These are phyloP conservation scores for Mormyrus hasselquistii DNA, from an alignment of 2,797 vertebrate species.

Conservation along the genomic window DNA sequence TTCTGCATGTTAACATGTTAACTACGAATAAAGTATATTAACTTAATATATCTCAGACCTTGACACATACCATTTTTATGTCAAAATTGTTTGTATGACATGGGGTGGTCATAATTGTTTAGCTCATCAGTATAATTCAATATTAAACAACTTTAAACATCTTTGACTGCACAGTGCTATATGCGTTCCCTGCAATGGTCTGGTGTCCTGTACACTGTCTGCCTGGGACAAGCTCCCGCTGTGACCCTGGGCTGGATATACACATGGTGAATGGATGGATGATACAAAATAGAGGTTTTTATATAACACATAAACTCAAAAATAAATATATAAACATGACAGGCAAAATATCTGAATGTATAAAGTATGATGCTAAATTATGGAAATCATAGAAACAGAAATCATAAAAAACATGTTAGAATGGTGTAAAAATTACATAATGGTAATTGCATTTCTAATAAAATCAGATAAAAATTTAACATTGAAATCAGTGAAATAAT, in stretches of 20 bases:
- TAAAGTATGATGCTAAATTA: neutral
- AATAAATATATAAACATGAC: neutral
- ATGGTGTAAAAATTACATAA: neutral
- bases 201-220: neutral
- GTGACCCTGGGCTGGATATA: neutral
- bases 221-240: neutral
- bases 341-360: neutral
- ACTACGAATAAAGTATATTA: neutral
- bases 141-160: neutral
- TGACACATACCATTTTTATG: neutral
- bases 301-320: neutral
- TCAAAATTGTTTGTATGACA: neutral
- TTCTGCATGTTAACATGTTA: neutral
- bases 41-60: neutral
- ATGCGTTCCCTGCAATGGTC: neutral
- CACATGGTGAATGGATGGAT: neutral
- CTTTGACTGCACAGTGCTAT: conserved; percentile 33
- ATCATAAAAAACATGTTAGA: neutral
- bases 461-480: neutral
- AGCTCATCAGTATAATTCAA: neutral
- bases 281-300: neutral
- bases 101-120: neutral
- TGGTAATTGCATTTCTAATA: neutral
- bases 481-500: neutral
- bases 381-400: neutral